Evolutionary conservation across 2,888 invertebrate species (phyloP).

Genomic region (Nymphalis c-album): DNA sequence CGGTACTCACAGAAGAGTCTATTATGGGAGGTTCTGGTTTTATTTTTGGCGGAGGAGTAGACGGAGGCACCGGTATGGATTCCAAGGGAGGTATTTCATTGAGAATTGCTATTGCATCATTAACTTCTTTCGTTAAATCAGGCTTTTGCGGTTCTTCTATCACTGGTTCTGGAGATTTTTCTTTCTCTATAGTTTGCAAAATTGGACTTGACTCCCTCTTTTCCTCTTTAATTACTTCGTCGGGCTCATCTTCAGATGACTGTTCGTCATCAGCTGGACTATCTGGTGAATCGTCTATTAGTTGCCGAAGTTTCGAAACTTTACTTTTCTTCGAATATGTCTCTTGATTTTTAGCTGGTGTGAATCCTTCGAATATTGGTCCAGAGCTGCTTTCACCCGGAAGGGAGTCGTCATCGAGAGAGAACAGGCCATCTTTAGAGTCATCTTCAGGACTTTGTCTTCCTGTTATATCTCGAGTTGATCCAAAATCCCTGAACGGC

Average conservation of each 20-base stretch:
- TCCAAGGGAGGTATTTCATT: conserved; percentile 46
- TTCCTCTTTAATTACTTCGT: conserved; percentile 57
- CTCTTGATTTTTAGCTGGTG: conserved; percentile 80
- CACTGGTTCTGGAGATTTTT: conserved; percentile 50
- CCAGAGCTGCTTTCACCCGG: conserved; percentile 79
- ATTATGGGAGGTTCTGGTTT: conserved; percentile 36
- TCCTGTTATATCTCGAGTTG: conserved; percentile 80
- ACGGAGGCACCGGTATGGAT: conserved; percentile 57
- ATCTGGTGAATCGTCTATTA: conserved; percentile 77
- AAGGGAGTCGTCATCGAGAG: conserved; percentile 82
- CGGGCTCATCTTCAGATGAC: conserved; percentile 74
- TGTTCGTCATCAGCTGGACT: conserved; percentile 78
- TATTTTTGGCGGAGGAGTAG: conserved; percentile 55
- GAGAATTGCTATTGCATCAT: conserved; percentile 45
- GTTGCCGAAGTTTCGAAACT: conserved; percentile 70
- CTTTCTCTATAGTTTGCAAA: conserved; percentile 46
- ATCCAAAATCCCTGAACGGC: conserved; percentile 69
- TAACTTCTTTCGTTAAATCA: conserved; percentile 45
- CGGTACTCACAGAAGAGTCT: conserved; percentile 28
- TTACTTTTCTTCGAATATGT: conserved; percentile 79
- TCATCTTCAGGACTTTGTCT: conserved; percentile 84
- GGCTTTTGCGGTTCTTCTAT: conserved; percentile 53
- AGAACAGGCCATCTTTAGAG: conserved; percentile 82
- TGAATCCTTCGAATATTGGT: conserved; percentile 80
- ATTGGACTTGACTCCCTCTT: conserved; percentile 51